These are phyloP conservation scores for Corythoichthys intestinalis DNA, from an alignment of 2,113 vertebrate species.

Conservation along the genomic window DNA sequence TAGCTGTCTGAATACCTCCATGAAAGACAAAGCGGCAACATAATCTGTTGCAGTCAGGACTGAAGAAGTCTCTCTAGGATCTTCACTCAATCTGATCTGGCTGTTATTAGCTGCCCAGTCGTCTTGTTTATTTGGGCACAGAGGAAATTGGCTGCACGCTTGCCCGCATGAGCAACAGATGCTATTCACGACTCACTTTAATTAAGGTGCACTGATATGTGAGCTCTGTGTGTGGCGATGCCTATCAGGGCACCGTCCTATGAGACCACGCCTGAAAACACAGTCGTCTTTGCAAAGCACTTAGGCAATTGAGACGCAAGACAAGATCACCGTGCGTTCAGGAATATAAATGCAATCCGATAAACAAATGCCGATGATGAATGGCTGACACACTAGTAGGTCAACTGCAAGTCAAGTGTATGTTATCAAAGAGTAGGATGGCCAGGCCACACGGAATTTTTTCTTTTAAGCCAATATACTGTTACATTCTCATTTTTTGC, in stretches of 20 bases:
- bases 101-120: constrained; percentile 11
- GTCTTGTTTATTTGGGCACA: constrained; percentile 20
- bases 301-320: background rate
- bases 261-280: constrained; percentile 14
- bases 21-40: background rate
- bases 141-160: constrained; percentile 34
- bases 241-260: constrained; percentile 4
- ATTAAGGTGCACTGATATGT: constrained; percentile 57
- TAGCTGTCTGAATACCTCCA: background rate
- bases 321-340: background rate
- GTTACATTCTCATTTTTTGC: no score
- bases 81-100: constrained; percentile 14
- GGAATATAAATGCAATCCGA: background rate
- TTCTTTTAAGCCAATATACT: no score
- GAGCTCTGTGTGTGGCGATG: constrained; percentile 21
- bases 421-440: background rate
- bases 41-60: background rate
- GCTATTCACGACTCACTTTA: constrained; percentile 55
- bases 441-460: no score
- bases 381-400: background rate
- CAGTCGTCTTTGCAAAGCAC: background rate
- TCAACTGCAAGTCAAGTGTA: background rate
- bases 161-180: constrained; percentile 22
- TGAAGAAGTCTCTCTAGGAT: background rate
- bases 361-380: background rate